Evolutionary conservation across 2,113 vertebrate species (phyloP).

Genomic region (Podarcis muralis): DNA sequence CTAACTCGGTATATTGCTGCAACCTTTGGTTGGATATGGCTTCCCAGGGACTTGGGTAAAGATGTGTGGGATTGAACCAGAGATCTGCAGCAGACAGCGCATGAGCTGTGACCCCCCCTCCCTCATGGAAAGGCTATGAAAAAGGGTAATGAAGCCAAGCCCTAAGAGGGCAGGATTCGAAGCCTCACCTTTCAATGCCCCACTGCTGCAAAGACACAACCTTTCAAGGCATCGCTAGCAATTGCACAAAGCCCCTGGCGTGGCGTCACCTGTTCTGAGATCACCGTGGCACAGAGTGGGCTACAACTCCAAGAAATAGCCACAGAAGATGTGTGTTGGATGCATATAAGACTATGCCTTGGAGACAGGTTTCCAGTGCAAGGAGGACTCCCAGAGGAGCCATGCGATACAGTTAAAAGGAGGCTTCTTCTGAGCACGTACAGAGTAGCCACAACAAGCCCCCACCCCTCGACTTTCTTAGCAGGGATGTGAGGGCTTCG

Average conservation of each 20-base stretch:
- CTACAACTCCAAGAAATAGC: background rate
- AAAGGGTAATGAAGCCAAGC: no score
- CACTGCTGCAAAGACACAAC: no score
- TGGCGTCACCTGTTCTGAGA: no score
- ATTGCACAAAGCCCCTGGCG: no score
- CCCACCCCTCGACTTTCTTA: no score
- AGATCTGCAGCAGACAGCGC: background rate
- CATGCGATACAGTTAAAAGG: background rate
- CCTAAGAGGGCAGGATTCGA: background rate
- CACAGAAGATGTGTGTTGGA: background rate
- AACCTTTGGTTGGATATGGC: background rate
- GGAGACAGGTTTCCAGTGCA: background rate
- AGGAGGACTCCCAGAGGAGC: background rate
- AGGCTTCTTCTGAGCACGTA: background rate
- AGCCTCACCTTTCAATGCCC: background rate
- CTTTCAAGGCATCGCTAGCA: background rate
- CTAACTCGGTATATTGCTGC: background rate
- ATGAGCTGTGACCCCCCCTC: background rate
- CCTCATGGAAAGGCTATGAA: background rate
- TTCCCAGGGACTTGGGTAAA: background rate
- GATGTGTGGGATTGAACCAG: background rate
- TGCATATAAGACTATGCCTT: no score
- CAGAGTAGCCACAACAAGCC: background rate
- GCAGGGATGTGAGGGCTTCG: background rate
- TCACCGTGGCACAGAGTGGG: background rate